Base-by-base conservation (phyloP, 2,113 vertebrate genomes). In the Phaethornis superciliosus region DNA sequence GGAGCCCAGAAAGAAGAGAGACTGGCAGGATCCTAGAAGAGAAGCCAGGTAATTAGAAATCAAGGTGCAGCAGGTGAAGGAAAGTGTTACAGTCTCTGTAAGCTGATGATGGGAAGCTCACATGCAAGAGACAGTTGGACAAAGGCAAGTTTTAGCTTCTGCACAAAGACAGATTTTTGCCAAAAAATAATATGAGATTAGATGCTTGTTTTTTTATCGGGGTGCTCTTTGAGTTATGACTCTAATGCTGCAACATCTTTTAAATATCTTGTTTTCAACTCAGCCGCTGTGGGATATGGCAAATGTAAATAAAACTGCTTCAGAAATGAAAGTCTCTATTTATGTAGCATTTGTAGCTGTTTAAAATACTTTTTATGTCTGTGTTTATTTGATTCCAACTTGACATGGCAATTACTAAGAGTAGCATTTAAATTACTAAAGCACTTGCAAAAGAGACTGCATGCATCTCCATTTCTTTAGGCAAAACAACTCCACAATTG, bases 371-470 rank as follows among this genome's bases (percentile, higher is more conserved):
- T 89, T 35, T 88, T 59, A 47, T 40, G 67, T 58, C 54, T 65
- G 35, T 90, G 69, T 72, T 79, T 69, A 32, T 86, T 89, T 70
- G 85, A 93, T 79, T 95, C 76, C 4, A 22, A 56, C 67, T 80
- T 42, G 67, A 82, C 67, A 24, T 24, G 42, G 54, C 63, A 80
- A 59, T 94, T 85, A 59, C 86, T 64, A 44, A 80, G 47, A 94
- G 81, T 20, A 84, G 55, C 35, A 83, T 90, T 92, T 88, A 89
- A 88, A 77, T 76, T 30, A 89, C 89, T 92, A 62, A 84, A 70
- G 44, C 68, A 78, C 74, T 92, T 78, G 91, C 75, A 76, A 68
- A 46, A 65, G 70, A 81, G 83, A 85, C 67, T 88, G 67, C 49
- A 27, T 21, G 15, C 30, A 65, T 83, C 81, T 93, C 68, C 67